phyloP scores from a whole-genome alignment of 2,113 vertebrate genomes.

The Felis chaus region DNA sequence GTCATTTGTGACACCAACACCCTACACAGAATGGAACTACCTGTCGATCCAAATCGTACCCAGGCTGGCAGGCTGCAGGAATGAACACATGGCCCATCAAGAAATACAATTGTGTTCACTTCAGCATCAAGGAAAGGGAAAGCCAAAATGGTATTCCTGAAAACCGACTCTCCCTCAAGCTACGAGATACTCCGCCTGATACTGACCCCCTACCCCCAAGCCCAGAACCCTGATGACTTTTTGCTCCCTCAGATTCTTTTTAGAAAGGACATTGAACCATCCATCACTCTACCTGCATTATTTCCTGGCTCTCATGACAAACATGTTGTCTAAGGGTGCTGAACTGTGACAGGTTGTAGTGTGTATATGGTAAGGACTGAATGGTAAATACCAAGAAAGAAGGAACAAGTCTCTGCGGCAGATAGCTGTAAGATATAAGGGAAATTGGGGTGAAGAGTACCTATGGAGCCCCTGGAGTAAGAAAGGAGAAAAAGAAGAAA shows the following conservation, averaged over 20 bases:
- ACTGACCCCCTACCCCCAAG: background rate
- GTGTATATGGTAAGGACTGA: background rate
- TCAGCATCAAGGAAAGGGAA: background rate
- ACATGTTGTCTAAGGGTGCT: background rate
- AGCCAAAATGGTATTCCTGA: background rate
- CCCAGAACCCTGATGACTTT: background rate
- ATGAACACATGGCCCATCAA: background rate
- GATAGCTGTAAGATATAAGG: background rate
- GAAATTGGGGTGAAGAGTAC: background rate
- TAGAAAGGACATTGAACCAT: background rate
- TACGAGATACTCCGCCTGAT: background rate
- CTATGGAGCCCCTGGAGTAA: background rate
- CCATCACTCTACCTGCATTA: background rate
- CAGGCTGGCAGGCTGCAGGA: background rate
- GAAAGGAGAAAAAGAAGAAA: background rate
- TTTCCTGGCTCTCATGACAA: background rate
- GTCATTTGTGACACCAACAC: background rate
- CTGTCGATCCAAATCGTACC: background rate
- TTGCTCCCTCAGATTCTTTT: background rate
- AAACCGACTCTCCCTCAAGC: background rate
- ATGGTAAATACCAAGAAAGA: background rate
- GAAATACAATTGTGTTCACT: background rate
- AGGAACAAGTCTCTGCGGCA: background rate
- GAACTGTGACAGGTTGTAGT: background rate
- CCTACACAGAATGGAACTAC: background rate